phyloP scores from a whole-genome alignment of 2,113 vertebrate genomes.

The Chionodraco myersi region DNA sequence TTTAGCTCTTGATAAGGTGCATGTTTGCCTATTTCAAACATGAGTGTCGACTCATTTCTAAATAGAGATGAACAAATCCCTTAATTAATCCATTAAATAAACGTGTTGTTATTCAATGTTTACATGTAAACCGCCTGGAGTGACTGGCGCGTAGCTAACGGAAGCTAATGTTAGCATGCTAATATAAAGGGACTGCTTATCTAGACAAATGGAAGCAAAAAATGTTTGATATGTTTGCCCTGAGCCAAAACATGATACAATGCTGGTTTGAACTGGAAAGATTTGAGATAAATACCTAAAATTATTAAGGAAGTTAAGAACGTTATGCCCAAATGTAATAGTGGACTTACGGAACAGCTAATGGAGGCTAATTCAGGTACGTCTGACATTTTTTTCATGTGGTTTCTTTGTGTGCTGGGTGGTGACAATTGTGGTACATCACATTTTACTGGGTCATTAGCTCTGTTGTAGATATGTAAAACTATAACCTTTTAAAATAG shows the following conservation, averaged over 20 bases:
- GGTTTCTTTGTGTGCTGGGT: constrained; percentile 3
- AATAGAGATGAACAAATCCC: too few species aligned
- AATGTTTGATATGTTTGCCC: not conserved
- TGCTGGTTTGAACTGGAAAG: not conserved
- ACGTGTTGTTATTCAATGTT: not conserved
- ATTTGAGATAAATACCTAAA: not conserved
- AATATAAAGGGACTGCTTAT: not conserved
- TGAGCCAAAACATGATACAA: not conserved
- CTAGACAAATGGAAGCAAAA: too few species aligned
- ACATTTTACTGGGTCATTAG: constrained; percentile 20
- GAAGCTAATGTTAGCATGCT: not conserved
- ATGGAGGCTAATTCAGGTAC: not conserved
- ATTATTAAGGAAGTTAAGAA: not conserved
- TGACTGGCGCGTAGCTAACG: not conserved
- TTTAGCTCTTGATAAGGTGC: not conserved
- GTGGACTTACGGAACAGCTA: not conserved
- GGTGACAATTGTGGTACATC: constrained; percentile 7
- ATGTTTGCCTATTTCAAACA: not conserved
- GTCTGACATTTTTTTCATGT: not conserved
- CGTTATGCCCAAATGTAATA: not conserved
- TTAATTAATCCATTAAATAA: not conserved
- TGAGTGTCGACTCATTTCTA: not conserved
- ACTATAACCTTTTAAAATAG: constrained; percentile 6
- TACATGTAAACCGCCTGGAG: not conserved
- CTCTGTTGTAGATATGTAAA: constrained; percentile 16